Base-by-base conservation (phyloP, 2,113 vertebrate species). In the Grammomys surdaster region DNA sequence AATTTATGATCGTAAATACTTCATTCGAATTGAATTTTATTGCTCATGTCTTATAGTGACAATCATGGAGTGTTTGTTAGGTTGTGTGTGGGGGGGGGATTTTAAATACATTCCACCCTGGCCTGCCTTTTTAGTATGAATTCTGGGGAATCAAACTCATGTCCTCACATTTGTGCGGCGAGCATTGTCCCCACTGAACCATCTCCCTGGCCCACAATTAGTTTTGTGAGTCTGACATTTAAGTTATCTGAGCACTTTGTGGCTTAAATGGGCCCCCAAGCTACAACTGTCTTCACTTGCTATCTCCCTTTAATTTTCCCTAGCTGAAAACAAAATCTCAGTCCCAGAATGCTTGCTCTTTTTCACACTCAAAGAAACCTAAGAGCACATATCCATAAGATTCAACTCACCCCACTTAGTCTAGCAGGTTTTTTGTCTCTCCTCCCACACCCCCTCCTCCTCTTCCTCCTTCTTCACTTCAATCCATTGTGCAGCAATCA, bases 1-100 rank as follows among this genome's bases (percentile, higher is more conserved):
- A 94, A 65, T n/a, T 72, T n/a, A 4, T 60, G 22, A 8, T 75
- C 63, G 51, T 73, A 93, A 94, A 75, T 93, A 93, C 46, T 93
- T 96, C 36, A 93, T 7, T 97, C 69, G 54, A 51, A 85, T 95
- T 89, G 90, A 85, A 91, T 80, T 88, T 85, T 88, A 86, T 24
- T 89, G 82, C 13, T 40, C 9, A 43, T 73, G 65, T 78, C 46
- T 90, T 88, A 89, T 67, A 95, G 56, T 84, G 75, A 85, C 0
- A 0, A 80, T 89, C 82, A 67, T 10, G 77, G 69, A 54, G 9
- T 48, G 4, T 51, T 11, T 69, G 28, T 69, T 75, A 60, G 36
- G 20, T 85, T 33, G 20, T 43, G 8, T 86, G 63, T 48, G 26
- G 11, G 40, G 40, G 40, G 13, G 20, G 46, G 31, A 16, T n/a